Evolutionary conservation across 2,888 invertebrate genomes (phyloP), one percentile per base, ranked within the genome.

Genomic region (Orthosia gothica): DNA sequence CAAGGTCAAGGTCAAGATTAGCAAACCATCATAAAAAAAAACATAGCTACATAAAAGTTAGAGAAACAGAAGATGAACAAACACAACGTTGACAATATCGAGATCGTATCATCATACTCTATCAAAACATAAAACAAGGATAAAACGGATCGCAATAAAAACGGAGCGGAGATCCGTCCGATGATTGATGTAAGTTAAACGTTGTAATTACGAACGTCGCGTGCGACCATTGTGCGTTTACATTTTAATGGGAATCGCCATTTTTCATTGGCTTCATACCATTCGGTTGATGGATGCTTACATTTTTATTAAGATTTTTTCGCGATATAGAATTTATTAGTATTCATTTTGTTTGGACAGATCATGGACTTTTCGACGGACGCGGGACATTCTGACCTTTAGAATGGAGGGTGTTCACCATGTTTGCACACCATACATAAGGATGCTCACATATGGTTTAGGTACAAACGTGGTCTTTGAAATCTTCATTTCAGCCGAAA

Each of bases 101-200:
- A 9, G 15, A 13, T 26, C 45, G 15, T 26, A 50, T 61, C 74
- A 81, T 81, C 66, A 76, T 63, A 71, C 55, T 69, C 55, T 67
- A 74, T 61, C 74, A 80, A 67, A 75, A 68, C 57, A 82, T 62
- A 54, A 79, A 74, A 71, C 62, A 76, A 73, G 68, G 79, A 91
- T 79, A 81, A 40, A 69, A 62, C 47, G 58, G 55, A 74, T 76
- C 59, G 79, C 79, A 84, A 84, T 86, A 85, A 86, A 86, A 83
- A 82, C 55, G 63, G n/a, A 71, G 70, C 82, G 57, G 68, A 83
- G 79, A 83, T 86, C 76, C 80, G 74, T 73, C 79, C 64, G 81
- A 89, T 94, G 95, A 95, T 94, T 93, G 93, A 95, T 95, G 95
- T 85, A 85, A 90, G 89, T 91, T 92, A 91, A 93, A 92, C 89